Conservation (phyloP, 2,797 vertebrate species). For the Staurois parvus region DNA sequence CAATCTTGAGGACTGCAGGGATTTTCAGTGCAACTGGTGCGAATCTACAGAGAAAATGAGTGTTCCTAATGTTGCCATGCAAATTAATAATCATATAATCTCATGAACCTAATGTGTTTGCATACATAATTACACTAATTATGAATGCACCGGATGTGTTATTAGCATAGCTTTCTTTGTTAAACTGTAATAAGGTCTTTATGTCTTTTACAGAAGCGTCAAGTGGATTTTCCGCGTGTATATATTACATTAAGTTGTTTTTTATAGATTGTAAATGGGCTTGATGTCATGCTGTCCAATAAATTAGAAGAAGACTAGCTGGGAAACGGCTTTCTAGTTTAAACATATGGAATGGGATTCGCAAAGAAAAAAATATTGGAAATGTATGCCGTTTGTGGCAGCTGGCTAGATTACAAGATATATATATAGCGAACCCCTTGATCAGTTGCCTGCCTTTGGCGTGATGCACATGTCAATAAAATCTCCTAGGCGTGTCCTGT, state of each 20-base stretch:
- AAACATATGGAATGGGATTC: no score
- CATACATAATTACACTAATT: conserved; percentile 52
- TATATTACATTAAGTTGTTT: background rate
- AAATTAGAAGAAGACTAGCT: no score
- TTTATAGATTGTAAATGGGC: background rate
- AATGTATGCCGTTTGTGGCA: no score
- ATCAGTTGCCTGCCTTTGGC: no score
- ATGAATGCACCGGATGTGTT: conserved; percentile 40
- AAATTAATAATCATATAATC: conserved; percentile 55
- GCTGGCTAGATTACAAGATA: no score
- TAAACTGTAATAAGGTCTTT: conserved; percentile 11
- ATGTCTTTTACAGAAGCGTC: conserved; percentile 5
- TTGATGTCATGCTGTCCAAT: no score
- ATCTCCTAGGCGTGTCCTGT: no score
- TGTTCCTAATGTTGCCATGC: conserved; percentile 44
- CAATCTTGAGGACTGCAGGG: background rate
- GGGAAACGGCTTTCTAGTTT: no score
- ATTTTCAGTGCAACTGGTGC: conserved; percentile 18
- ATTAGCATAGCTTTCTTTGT: conserved; percentile 35
- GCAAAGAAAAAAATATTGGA: no score
- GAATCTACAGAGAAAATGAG: conserved; percentile 22
- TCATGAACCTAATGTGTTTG: conserved; percentile 48
- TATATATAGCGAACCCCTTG: no score
- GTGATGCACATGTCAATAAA: no score
- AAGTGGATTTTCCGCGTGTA: background rate